phyloP scores from a whole-genome alignment of 2,113 vertebrate species.

The Platysternon megacephalum region DNA sequence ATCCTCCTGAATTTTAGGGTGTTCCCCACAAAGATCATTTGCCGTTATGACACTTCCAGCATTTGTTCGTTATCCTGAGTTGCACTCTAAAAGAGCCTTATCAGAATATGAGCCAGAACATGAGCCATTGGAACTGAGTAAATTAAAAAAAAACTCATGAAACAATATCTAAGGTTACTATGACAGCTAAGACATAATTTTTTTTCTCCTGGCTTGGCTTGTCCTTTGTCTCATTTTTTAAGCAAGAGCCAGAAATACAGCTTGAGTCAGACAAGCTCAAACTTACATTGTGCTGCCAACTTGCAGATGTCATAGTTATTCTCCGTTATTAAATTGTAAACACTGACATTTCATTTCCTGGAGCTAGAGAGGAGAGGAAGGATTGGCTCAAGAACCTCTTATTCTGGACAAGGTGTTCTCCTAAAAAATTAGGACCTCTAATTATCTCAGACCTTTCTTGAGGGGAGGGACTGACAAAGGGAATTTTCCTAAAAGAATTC shows the following conservation, averaged over 20 bases:
- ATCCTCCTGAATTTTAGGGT: neutral
- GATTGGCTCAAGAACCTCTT: neutral
- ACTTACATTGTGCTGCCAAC: slow-evolving; percentile 48
- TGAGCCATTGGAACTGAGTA: slow-evolving; percentile 22
- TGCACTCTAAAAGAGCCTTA: slow-evolving; percentile 56
- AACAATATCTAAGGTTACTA: neutral
- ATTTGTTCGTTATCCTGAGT: slow-evolving; percentile 50
- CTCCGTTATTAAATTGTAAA: slow-evolving; percentile 30
- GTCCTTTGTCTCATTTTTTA: slow-evolving; percentile 28
- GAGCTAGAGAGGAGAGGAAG: neutral
- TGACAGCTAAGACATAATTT: slow-evolving; percentile 2
- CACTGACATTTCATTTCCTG: slow-evolving; percentile 15
- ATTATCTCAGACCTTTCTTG: neutral
- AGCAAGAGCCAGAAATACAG: neutral
- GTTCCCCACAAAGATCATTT: slow-evolving; percentile 40
- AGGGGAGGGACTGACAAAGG: neutral
- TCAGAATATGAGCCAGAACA: slow-evolving; percentile 53
- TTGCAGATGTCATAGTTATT: slow-evolving; percentile 15
- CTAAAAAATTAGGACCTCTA: slow-evolving; percentile 4
- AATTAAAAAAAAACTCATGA: neutral
- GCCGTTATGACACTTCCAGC: slow-evolving; percentile 48
- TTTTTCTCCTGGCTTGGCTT: slow-evolving; percentile 34
- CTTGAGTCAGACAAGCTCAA: slow-evolving; percentile 10
- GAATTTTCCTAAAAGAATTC: neutral
- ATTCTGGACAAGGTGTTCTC: neutral